Evolutionary conservation across 2,888 invertebrate species (phyloP).

Genomic region (Girardia tigrina): DNA sequence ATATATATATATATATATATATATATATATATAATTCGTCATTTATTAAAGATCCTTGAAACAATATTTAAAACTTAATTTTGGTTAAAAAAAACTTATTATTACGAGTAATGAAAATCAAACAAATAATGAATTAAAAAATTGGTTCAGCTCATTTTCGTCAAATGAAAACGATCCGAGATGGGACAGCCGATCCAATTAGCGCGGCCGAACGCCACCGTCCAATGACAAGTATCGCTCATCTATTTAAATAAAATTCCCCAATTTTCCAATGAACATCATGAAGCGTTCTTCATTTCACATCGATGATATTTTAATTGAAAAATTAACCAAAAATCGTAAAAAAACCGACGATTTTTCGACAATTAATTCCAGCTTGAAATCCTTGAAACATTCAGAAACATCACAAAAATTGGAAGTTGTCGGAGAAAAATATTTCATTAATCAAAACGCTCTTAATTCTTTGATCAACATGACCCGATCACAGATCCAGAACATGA

Average conservation of each 20-base stretch:
- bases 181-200: conserved; percentile 4
- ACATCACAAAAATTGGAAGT: neutral
- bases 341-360: neutral
- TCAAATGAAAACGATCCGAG: too few species aligned
- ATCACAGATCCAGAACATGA: neutral
- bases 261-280: neutral
- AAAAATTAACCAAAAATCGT: neutral
- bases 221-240: neutral
- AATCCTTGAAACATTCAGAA: neutral
- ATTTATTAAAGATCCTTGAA: too few species aligned
- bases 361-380: neutral
- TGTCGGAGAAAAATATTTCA: neutral
- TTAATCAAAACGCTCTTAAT: conserved; percentile 1
- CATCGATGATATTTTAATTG: conserved; percentile 2
- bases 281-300: neutral
- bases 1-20: too few species aligned
- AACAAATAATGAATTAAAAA: too few species aligned
- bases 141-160: too few species aligned
- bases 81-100: too few species aligned
- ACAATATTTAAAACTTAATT: too few species aligned
- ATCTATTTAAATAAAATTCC: neutral
- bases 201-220: neutral
- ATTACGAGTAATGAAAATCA: too few species aligned
- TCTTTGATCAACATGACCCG: neutral
- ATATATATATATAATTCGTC: too few species aligned